Evolutionary conservation across 2,113 vertebrate species (phyloP), one percentile per base, ranked within the genome.

Genomic region (Tragulus kanchil): DNA sequence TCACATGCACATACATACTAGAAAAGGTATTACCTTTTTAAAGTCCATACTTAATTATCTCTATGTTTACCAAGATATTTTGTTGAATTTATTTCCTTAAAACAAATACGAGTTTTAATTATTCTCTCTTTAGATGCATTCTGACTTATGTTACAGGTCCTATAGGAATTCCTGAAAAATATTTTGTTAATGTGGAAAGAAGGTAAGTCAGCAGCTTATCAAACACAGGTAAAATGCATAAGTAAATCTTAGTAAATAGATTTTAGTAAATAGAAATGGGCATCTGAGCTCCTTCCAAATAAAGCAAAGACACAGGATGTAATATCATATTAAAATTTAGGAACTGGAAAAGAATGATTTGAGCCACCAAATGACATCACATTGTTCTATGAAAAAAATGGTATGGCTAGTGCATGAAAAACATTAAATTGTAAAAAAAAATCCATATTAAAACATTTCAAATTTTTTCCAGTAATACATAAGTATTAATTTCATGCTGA

Each of bases 61-160:
- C 81, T 92, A 58, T 54, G 2, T 75, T 82, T 36, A 26, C 54
- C 6, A 92, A 84, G 15, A 61, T 71, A 58, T 56, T 85, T 77
- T 85, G 26, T 85, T 88, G 50, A 92, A 82, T 85, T 85, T 90
- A 93, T 82, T 69, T 77, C 25, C 62, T 89, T 69, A 69, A 5
- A 61, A 5, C 5, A 92, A n/a, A 65, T 78, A 69, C 8, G 56
- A 58, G 8, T 69, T 92, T 92, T 15, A 67, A 13, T 56, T 61
- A 73, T 61, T 58, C 7, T 85, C 28, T 85, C 11, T 48, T 92
- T 65, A 89, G 45, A 52, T 78, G 17, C 0, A 21, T 84, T 96
- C 90, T 88, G 42, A 81, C 75, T 61, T 50, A 42, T 36, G 21
- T 67, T 81, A 77, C 23, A 86, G 12, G 45, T 13, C 19, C 28